Base-by-base conservation (phyloP, 2,113 vertebrate species). In the Narcine bancroftii region DNA sequence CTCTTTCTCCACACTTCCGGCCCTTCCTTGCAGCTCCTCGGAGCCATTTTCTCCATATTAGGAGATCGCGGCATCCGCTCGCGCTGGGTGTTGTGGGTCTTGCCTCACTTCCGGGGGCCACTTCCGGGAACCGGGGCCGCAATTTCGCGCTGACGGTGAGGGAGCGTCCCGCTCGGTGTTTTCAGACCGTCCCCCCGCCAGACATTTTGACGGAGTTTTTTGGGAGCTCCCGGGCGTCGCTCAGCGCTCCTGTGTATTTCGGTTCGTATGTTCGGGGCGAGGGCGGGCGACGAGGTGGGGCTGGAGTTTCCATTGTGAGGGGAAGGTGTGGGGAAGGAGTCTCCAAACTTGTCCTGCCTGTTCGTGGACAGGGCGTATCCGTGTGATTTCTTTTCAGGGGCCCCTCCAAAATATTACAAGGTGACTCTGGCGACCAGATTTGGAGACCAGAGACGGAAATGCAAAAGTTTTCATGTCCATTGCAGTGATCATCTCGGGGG, bases 31-130 rank as follows among this genome's bases (percentile, higher is more conserved):
- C 0, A 15, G 6, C 11, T 39, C 9, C 36, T 45, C 39, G 7
- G n/a, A 39, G 65, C 89, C 39, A 6, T 45, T 91, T 91, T 50
- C 29, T 91, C 89, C 89, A 69, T 71, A 91, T 91, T 69, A 91
- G 89, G 89, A 45, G 39, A 91, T 15, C 69, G 63, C 65, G 89
- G 89, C 69, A 69, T 39, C 45, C 60, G 10, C 17, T 13, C 24
- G 65, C 65, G 89, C 42, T 10, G 63, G 39, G 39, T 11, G 24
- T 69, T 91, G 10, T 91, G 65, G 89, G 85, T 6, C 7, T n/a
- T n/a, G n/a, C n/a, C n/a, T n/a, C 29, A 29, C 24, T 9, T n/a
- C 2, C 6, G 7, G 17, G 56, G 2, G 87, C 36, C 63, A 45
- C 63, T 91, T 91, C 87, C 87, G 87, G 77, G 45, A n/a, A n/a